Evolutionary conservation across 2,797 vertebrate genomes (phyloP).

Genomic region (Rousettus madagascariensis): DNA sequence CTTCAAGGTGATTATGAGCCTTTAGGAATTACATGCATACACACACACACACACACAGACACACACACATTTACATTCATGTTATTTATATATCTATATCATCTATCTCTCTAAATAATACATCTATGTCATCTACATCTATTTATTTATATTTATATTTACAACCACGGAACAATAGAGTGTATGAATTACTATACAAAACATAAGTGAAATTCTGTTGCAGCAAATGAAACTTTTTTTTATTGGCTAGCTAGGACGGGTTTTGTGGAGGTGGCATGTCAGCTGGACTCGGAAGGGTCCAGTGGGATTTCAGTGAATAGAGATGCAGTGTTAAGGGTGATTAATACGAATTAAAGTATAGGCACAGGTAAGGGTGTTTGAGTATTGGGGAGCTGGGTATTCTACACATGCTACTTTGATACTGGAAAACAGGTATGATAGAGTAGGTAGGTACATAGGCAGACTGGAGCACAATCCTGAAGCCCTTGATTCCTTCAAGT

Average conservation of each 20-base stretch:
- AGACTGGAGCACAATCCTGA: not conserved
- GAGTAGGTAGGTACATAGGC: not conserved
- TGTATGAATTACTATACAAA: not conserved
- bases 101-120: too few species aligned
- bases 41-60: too few species aligned
- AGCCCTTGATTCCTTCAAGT: not conserved
- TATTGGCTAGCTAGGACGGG: not conserved
- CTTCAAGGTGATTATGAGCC: not conserved
- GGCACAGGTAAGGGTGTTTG: not conserved
- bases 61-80: too few species aligned
- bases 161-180: not conserved
- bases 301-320: not conserved
- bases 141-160: not conserved
- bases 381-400: too few species aligned
- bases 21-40: not conserved
- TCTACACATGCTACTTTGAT: not conserved
- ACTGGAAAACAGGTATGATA: not conserved
- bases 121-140: too few species aligned
- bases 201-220: not conserved
- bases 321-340: not conserved
- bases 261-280: not conserved
- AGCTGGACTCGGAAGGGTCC: not conserved
- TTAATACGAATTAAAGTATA: not conserved
- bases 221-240: not conserved
- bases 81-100: too few species aligned